These are phyloP conservation scores for Anomalospiza imberbis DNA, from an alignment of 2,797 vertebrate species.

Conservation along the genomic window DNA sequence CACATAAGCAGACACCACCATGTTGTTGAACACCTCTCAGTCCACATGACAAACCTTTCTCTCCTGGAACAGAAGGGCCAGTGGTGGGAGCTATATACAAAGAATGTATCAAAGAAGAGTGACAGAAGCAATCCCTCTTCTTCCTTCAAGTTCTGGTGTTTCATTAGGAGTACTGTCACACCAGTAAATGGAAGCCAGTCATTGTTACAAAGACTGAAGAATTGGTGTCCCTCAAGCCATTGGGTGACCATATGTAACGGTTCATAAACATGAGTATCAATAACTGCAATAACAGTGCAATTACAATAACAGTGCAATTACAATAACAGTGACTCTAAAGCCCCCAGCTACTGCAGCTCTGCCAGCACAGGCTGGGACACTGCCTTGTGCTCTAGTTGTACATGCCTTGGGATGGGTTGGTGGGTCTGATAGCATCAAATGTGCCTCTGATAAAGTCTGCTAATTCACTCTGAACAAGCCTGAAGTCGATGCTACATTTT, in stretches of 20 bases:
- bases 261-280: background rate
- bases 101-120: background rate
- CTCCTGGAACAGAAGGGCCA: rapidly evolving
- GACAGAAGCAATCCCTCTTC: background rate
- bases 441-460: background rate
- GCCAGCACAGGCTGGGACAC: background rate
- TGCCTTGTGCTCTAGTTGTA: background rate
- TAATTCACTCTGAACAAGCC: background rate
- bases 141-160: background rate
- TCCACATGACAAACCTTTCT: background rate
- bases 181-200: background rate
- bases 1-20: background rate
- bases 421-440: background rate
- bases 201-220: background rate
- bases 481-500: background rate
- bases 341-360: background rate
- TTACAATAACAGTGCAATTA: no score
- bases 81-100: background rate
- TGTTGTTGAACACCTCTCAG: background rate
- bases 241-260: background rate
- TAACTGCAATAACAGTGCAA: no score
- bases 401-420: background rate
- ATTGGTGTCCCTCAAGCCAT: background rate
- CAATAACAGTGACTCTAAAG: background rate
- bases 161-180: background rate